These are phyloP conservation scores for Erebia aethiops DNA, from an alignment of 2,888 invertebrate species.

Conservation along the genomic window DNA sequence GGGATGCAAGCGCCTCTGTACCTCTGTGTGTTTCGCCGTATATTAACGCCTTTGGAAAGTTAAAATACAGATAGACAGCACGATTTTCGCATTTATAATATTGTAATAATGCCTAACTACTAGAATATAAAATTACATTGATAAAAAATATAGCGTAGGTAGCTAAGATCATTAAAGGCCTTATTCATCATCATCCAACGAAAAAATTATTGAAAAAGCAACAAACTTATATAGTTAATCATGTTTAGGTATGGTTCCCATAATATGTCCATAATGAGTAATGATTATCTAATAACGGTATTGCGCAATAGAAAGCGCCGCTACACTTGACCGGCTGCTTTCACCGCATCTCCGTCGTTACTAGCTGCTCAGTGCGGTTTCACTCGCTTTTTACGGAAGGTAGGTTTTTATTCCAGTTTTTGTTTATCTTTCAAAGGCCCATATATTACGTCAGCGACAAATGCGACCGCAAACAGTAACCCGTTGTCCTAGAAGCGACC, in stretches of 20 bases:
- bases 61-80: too few species aligned
- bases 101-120: too few species aligned
- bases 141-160: too few species aligned
- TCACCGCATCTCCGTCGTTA: slow-evolving; percentile 47
- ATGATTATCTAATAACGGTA: slow-evolving; percentile 42
- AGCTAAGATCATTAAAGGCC: too few species aligned
- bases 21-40: too few species aligned
- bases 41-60: too few species aligned
- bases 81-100: too few species aligned
- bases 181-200: not conserved
- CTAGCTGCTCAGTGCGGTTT: slow-evolving; percentile 29
- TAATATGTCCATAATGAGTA: slow-evolving; percentile 19
- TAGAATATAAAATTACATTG: too few species aligned
- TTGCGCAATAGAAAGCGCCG: slow-evolving; percentile 46
- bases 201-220: not conserved
- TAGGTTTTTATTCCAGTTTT: slow-evolving; percentile 11
- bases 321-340: slow-evolving; percentile 59
- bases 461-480: too few species aligned
- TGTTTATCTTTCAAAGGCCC: not conserved
- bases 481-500: too few species aligned
- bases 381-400: slow-evolving; percentile 31
- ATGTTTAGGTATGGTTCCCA: not conserved
- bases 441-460: too few species aligned
- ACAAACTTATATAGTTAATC: not conserved
- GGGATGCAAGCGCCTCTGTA: too few species aligned